These are phyloP conservation scores for Triops cancriformis DNA, from an alignment of 1,140 invertebrate genomes.

Conservation along the genomic window DNA sequence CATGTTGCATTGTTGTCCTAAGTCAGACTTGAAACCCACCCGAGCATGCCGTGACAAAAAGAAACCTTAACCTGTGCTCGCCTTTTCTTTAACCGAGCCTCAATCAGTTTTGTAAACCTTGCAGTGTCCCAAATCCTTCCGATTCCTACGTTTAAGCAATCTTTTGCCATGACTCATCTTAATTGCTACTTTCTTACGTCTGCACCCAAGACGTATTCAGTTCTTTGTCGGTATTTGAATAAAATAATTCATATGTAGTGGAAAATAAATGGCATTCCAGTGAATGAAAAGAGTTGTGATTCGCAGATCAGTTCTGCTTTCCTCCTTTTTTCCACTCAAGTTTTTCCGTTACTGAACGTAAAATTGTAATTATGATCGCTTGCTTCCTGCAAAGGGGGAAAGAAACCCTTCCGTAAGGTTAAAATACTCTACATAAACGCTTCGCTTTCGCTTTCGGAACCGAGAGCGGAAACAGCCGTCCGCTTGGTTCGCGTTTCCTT, in stretches of 20 bases:
- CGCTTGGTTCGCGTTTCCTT: background rate
- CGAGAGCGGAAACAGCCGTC: background rate
- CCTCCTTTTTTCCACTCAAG: background rate
- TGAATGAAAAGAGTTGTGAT: background rate
- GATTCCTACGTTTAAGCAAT: background rate
- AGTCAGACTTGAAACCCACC: background rate
- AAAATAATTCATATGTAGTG: too few species aligned
- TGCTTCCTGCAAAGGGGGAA: background rate
- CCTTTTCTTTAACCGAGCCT: background rate
- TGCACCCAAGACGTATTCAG: too few species aligned
- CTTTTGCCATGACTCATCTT: background rate
- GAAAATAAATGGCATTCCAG: background rate
- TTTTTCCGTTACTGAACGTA: background rate
- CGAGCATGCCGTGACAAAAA: background rate
- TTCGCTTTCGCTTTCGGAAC: background rate
- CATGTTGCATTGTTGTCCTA: background rate
- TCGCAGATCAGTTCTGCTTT: background rate
- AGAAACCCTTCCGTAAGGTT: background rate
- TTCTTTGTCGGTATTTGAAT: too few species aligned
- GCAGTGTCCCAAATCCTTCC: background rate
- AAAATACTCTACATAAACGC: background rate
- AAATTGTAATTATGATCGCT: background rate
- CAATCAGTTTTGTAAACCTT: background rate
- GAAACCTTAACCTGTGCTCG: background rate
- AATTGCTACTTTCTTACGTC: background rate